Evolutionary conservation across 2,797 vertebrate genomes (phyloP).

Genomic region (Anas acuta): DNA sequence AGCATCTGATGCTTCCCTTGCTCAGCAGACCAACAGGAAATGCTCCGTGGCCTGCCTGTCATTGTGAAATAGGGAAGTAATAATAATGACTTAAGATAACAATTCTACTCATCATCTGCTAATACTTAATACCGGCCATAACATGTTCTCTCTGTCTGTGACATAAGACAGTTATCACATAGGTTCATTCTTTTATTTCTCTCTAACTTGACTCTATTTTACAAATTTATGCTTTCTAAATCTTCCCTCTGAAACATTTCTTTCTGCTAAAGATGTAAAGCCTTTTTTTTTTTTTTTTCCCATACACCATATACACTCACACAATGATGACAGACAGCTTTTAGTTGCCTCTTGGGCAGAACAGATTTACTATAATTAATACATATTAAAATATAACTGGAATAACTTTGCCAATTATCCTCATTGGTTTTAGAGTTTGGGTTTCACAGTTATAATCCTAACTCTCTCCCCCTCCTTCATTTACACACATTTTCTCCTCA

Average conservation of each 20-base stretch:
- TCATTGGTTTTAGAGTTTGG: neutral
- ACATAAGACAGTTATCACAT: neutral
- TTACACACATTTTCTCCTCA: neutral
- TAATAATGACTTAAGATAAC: neutral
- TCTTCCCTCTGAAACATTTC: neutral
- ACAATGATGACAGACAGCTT: neutral
- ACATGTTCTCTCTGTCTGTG: accelerated
- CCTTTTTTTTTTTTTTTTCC: neutral
- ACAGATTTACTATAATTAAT: neutral
- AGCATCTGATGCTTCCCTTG: neutral
- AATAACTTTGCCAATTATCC: neutral
- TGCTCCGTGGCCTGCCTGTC: neutral
- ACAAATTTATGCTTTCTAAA: neutral
- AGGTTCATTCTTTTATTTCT: neutral
- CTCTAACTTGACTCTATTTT: neutral
- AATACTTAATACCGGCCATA: neutral
- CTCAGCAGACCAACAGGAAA: neutral
- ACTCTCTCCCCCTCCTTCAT: neutral
- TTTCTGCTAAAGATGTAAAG: neutral
- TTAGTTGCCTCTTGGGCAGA: neutral
- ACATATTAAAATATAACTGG: neutral
- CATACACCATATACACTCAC: neutral
- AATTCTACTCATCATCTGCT: neutral
- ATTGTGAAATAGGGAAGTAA: neutral
- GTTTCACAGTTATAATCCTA: neutral